phyloP scores from a whole-genome alignment of 30 jellyfish, hydroid and myxozoan species.

The Pelagia noctiluca region DNA sequence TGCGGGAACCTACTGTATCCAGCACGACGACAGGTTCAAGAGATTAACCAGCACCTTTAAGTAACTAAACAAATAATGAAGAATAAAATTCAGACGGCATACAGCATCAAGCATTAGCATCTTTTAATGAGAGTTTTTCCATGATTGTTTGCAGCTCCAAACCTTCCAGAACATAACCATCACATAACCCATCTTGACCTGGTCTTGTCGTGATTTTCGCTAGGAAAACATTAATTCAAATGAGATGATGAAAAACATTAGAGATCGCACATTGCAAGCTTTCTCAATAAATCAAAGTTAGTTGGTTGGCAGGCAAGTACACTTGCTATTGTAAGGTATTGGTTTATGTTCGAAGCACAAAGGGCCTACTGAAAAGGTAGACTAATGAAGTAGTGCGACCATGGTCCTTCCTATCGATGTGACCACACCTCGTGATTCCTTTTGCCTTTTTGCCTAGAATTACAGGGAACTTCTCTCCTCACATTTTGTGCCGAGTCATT shows the following conservation, averaged over 20 bases:
- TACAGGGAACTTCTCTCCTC: too few relatives aligned
- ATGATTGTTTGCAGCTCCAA: conserved; percentile 58
- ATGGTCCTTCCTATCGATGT: too few relatives aligned
- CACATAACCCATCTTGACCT: conserved; percentile 90
- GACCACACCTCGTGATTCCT: too few relatives aligned
- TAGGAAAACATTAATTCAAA: conserved; percentile 1
- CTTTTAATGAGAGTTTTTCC: conserved; percentile 19
- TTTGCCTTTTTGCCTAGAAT: too few relatives aligned
- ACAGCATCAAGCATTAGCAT: not conserved
- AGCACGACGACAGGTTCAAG: not conserved
- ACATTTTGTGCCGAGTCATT: too few relatives aligned
- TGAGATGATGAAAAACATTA: not conserved
- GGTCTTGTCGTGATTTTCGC: conserved; percentile 83
- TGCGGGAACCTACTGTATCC: not conserved
- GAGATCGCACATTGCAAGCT: not conserved
- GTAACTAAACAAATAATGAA: too few relatives aligned
- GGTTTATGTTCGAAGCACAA: too few relatives aligned
- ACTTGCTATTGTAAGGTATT: too few relatives aligned
- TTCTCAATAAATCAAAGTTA: too few relatives aligned
- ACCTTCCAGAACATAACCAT: conserved; percentile 87
- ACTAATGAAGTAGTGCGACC: too few relatives aligned
- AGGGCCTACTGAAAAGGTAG: too few relatives aligned
- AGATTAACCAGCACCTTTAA: not conserved
- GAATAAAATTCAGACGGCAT: not conserved
- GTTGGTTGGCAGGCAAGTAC: too few relatives aligned